Conservation (phyloP, 2,797 vertebrate species). For the Nyctibius grandis region DNA sequence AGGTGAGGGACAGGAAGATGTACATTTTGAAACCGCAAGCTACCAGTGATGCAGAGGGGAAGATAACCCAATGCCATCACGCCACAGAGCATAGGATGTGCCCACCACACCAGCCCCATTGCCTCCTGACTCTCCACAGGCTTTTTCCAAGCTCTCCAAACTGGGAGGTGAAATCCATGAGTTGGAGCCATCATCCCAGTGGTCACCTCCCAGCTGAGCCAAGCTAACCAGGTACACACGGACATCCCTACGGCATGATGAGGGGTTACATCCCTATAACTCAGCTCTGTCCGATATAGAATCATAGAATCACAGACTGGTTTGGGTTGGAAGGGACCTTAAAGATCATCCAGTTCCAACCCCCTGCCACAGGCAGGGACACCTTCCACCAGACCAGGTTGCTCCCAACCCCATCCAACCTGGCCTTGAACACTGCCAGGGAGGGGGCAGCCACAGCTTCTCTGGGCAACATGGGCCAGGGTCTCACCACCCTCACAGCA, state of each 20-base stretch:
- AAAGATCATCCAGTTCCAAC: no score
- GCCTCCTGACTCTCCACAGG: fast-evolving
- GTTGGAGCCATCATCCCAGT: not conserved
- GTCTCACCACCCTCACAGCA: no score
- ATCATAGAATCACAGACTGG: no score
- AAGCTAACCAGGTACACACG: not conserved
- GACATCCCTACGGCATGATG: fast-evolving
- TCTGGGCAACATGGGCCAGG: no score
- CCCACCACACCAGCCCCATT: not conserved
- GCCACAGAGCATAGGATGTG: fast-evolving
- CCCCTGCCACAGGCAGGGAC: no score
- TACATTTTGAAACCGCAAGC: not conserved
- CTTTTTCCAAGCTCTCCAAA: not conserved
- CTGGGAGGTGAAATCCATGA: not conserved
- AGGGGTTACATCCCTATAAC: fast-evolving
- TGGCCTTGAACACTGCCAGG: no score
- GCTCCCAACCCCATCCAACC: no score
- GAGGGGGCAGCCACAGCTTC: no score
- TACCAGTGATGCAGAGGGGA: not conserved
- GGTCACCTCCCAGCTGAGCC: not conserved
- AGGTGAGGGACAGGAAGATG: not conserved
- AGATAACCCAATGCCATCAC: fast-evolving
- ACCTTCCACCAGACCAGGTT: no score
- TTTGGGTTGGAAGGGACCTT: no score
- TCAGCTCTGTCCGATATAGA: not conserved